These are phyloP conservation scores for Nasonovia ribisnigri DNA, from an alignment of 2,888 invertebrate species.

Conservation along the genomic window DNA sequence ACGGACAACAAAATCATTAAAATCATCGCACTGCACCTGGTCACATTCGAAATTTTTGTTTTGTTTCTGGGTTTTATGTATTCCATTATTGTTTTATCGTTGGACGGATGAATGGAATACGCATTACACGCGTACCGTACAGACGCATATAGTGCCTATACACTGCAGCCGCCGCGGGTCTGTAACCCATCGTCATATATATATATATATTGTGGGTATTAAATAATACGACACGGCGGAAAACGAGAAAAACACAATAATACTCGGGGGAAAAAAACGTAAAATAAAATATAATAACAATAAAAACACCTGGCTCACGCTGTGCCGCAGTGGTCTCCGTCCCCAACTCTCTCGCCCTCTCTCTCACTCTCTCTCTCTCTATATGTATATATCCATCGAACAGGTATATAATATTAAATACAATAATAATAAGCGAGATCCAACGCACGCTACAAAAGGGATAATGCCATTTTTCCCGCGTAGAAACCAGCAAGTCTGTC, in stretches of 20 bases:
- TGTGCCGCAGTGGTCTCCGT: neutral
- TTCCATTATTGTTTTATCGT: neutral
- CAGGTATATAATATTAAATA: neutral
- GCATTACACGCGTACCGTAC: neutral
- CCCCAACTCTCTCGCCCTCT: neutral
- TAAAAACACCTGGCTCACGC: constrained; percentile 34
- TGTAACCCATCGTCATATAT: neutral
- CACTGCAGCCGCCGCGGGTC: neutral
- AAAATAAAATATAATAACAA: constrained; percentile 15
- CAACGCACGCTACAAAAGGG: constrained; percentile 1
- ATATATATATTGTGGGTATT: neutral
- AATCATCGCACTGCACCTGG: neutral
- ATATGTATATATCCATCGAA: neutral
- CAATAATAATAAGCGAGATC: neutral
- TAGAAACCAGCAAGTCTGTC: neutral
- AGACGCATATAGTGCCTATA: neutral
- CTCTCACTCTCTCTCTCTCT: neutral
- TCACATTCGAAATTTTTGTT: neutral
- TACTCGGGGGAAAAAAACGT: neutral
- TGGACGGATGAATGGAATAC: neutral
- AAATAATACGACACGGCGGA: neutral
- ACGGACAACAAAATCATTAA: neutral
- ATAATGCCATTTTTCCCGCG: neutral
- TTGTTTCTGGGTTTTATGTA: neutral
- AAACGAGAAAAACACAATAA: constrained; percentile 10